Evolutionary conservation across 2,888 invertebrate genomes (phyloP), one percentile per base, ranked within the genome.

Genomic region (Apodemia hepburni): DNA sequence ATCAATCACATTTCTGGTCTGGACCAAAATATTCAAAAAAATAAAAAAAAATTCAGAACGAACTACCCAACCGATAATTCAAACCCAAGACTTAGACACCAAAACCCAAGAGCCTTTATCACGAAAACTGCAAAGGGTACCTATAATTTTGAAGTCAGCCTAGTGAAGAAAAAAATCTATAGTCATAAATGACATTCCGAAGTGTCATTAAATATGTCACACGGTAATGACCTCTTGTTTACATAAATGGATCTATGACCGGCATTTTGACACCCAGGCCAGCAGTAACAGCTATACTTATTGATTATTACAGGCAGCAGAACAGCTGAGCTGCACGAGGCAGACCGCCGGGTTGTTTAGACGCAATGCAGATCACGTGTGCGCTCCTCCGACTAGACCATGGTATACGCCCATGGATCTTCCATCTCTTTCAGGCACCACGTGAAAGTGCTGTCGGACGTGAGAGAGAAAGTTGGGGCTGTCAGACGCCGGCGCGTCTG

Each of bases 331-430:
- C 76, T 35, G 47, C 69, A 61, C 75, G 84, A 85, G 87, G 85
- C 84, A 85, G 81, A 78, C 83, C 78, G 87, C 86, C 88, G 85
- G 88, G 82, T 84, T 89, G 87, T 89, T 88, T 88, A 89, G 90
- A 87, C 90, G 90, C 90, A 90, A 88, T 90, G 90, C 90, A 89
- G 90, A 87, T 90, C 88, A 89, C 90, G 89, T 90, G 90, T 87
- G 88, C 84, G 87, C 83, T 78, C 84, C 77, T 77, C 82, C 78
- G 77, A 79, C 81, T 79, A 78, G 80, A 77, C 74, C 76, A 78
- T 79, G 76, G 85, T 79, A 76, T 75, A 85, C 88, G 88, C 88
- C 87, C 89, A 82, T 75, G 66, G 68, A 66, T 73, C 66, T 42
- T 63, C 77, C 75, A 62, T 79, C 84, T 71, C 71, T 65, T 45